These are phyloP conservation scores for Gambusia affinis DNA, from an alignment of 2,113 vertebrate genomes.

Conservation along the genomic window DNA sequence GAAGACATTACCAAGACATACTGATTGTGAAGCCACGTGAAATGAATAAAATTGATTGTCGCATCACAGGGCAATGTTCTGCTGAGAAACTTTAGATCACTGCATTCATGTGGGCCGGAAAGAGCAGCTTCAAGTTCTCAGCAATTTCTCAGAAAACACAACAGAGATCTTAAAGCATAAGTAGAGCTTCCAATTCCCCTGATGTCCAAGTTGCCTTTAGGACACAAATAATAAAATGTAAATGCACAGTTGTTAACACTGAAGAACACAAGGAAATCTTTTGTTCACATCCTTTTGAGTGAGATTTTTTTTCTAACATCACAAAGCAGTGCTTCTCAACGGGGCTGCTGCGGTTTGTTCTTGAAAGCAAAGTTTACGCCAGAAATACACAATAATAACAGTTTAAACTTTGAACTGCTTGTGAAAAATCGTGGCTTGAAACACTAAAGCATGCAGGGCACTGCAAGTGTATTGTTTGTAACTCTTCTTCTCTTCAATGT, in stretches of 20 bases:
- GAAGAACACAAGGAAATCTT: not conserved
- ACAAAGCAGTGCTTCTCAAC: no score
- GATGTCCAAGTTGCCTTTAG: not conserved
- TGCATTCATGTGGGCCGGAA: not conserved
- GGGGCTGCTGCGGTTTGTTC: no score
- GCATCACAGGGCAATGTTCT: not conserved
- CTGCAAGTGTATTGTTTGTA: no score
- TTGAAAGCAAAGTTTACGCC: no score
- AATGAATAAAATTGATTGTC: conserved; percentile 4
- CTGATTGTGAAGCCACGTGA: conserved; percentile 1
- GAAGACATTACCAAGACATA: conserved; percentile 6
- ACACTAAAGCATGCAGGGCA: no score
- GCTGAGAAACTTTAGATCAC: not conserved
- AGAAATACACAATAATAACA: no score
- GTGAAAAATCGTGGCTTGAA: no score
- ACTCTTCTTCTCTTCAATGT: no score
- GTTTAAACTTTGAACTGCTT: no score
- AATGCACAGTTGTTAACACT: not conserved
- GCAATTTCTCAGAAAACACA: not conserved
- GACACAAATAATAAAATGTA: no score
- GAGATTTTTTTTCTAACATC: not conserved
- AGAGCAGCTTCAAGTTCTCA: not conserved
- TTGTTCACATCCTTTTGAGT: not conserved
- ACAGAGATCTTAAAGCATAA: not conserved
- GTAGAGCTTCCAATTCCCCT: not conserved